Percentiles rank a stretch among this genome's conserved stretches.
Conservation (phyloP, 2,113 vertebrate species). For the Potamarius usumacintae region DNA sequence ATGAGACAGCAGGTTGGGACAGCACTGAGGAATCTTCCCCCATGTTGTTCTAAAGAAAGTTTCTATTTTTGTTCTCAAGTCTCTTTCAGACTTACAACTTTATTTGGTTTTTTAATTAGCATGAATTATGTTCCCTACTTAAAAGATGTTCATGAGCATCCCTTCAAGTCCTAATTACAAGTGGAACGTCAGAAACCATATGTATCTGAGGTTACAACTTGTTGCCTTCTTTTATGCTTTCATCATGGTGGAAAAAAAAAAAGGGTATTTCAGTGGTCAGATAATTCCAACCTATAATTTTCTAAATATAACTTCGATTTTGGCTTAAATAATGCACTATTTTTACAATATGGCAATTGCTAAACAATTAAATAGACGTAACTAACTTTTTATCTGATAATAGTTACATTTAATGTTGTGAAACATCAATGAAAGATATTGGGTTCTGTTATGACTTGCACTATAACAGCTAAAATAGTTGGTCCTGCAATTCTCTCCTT, state of each 20-base stretch:
- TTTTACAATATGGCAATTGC: not conserved
- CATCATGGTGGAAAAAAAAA: not conserved
- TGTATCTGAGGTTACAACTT: not conserved
- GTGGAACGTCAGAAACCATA: not conserved
- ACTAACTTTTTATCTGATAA: not conserved
- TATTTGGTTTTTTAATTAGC: not conserved
- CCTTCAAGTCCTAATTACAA: not conserved
- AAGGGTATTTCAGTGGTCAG: not conserved
- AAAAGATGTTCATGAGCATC: not conserved
- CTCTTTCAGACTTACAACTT: not conserved
- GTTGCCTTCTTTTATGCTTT: not conserved
- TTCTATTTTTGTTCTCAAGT: not conserved
- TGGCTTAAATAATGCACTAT: not conserved
- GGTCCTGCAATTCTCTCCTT: too few species aligned
- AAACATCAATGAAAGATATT: not conserved
- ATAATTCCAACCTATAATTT: not conserved
- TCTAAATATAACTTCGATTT: not conserved
- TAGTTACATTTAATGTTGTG: not conserved
- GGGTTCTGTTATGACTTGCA: not conserved
- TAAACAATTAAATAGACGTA: not conserved
- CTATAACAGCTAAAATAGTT: not conserved
- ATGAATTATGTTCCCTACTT: not conserved
- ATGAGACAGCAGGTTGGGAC: conserved; percentile 39
- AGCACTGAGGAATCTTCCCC: not conserved
- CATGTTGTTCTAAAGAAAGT: not conserved